Percentiles rank a stretch among this genome's conserved stretches.
Evolutionary conservation across 2,113 vertebrate species (phyloP).

Genomic region (Rynchops niger): DNA sequence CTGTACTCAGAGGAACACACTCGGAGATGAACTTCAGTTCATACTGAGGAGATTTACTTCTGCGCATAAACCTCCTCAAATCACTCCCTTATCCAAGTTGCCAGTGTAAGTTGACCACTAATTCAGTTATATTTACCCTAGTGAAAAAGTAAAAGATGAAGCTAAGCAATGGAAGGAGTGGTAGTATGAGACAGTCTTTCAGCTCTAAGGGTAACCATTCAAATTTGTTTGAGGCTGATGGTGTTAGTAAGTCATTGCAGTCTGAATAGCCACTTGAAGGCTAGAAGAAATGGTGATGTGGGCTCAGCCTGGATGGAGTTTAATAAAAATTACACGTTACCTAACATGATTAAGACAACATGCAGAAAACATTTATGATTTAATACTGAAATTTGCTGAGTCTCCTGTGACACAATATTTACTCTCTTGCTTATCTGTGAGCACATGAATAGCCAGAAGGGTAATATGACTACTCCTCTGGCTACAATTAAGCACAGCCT

Average conservation of each 20-base stretch:
- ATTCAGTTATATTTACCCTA: neutral
- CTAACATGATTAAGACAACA: neutral
- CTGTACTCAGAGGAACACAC: neutral
- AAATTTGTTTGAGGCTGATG: neutral
- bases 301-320: neutral
- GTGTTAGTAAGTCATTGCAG: neutral
- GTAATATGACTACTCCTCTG: neutral
- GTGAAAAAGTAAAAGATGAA: neutral
- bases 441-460: neutral
- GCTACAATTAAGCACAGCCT: neutral
- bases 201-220: neutral
- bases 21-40: neutral
- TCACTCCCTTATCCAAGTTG: neutral
- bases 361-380: neutral
- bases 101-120: neutral
- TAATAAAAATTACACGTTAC: neutral
- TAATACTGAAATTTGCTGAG: neutral
- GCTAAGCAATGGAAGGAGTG: neutral
- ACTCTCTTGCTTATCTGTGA: neutral
- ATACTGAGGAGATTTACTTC: neutral
- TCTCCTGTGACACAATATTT: neutral
- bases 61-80: fast-evolving
- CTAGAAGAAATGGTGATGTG: neutral
- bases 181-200: neutral
- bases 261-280: neutral